Conservation (phyloP, 2,888 invertebrate species). For the Agonopterix alstromeriana region DNA sequence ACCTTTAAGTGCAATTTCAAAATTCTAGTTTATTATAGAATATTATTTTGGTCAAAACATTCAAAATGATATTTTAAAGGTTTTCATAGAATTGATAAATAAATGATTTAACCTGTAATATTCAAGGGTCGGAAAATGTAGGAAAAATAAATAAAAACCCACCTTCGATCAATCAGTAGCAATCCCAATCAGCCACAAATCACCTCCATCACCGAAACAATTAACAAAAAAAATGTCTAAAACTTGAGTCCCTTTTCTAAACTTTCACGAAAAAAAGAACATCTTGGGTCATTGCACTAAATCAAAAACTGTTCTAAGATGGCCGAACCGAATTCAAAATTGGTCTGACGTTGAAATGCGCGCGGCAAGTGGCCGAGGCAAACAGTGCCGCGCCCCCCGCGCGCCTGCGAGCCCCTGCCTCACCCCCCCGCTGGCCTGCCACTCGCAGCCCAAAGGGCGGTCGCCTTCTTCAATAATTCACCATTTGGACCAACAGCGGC, state of each 20-base stretch:
- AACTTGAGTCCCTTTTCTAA: background rate
- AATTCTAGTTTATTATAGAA: no score
- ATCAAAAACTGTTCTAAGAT: constrained; percentile 18
- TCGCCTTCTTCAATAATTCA: constrained; percentile 65
- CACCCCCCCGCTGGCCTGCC: constrained; percentile 21
- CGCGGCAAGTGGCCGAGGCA: constrained; percentile 42
- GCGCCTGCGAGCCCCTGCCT: constrained; percentile 14
- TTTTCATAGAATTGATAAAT: no score
- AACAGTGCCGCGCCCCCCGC: constrained; percentile 17
- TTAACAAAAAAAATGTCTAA: background rate
- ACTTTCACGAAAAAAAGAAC: background rate
- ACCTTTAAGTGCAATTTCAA: no score
- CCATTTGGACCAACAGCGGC: constrained; percentile 44
- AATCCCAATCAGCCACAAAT: background rate
- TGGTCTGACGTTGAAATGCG: constrained; percentile 63
- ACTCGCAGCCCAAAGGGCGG: constrained; percentile 64
- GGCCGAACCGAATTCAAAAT: constrained; percentile 45
- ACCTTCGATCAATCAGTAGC: background rate
- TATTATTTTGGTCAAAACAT: no score
- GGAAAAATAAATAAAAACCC: background rate
- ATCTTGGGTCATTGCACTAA: constrained; percentile 1
- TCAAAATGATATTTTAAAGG: no score
- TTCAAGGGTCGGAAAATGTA: no score
- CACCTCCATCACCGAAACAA: background rate
- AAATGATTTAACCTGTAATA: no score